Conservation (phyloP, 2,888 invertebrate species). For the Camptogramma bilineatum region DNA sequence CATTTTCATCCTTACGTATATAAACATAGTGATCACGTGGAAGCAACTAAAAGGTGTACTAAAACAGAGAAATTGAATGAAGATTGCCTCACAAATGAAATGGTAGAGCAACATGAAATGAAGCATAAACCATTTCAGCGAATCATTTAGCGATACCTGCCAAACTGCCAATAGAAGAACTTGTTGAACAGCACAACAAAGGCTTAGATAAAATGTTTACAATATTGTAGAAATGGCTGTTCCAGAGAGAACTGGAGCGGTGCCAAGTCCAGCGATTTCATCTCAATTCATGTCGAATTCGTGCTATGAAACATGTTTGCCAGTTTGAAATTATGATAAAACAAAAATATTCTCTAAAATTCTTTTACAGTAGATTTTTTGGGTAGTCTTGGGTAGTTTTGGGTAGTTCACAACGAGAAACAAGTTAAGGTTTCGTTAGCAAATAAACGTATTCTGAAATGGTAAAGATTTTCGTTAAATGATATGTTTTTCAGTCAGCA, state of each 20-base stretch:
- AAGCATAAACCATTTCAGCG: background rate
- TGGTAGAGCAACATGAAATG: background rate
- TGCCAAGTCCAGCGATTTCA: slow-evolving; percentile 28
- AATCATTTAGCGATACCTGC: background rate
- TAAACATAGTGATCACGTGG: background rate
- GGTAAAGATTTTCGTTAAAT: too few relatives aligned
- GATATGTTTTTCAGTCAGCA: too few relatives aligned
- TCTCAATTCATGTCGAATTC: slow-evolving; percentile 18
- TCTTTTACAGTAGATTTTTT: background rate
- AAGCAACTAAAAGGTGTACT: background rate
- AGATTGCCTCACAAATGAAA: background rate
- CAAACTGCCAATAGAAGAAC: slow-evolving; percentile 7
- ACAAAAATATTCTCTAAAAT: background rate
- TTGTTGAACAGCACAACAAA: slow-evolving; percentile 19
- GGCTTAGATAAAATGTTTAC: slow-evolving; percentile 13
- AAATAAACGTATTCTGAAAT: background rate
- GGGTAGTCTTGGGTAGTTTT: too few relatives aligned
- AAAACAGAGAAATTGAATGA: too few relatives aligned
- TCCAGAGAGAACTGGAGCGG: slow-evolving; percentile 18
- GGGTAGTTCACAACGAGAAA: too few relatives aligned
- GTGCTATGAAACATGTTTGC: slow-evolving; percentile 8
- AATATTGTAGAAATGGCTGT: slow-evolving; percentile 19
- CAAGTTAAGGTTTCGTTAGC: too few relatives aligned
- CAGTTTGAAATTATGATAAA: slow-evolving; percentile 10
- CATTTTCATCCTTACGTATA: too few relatives aligned